Evolutionary conservation across 1,140 invertebrate species (phyloP), one percentile per base, ranked within the genome.

Genomic region (Acromyrmex heyeri): DNA sequence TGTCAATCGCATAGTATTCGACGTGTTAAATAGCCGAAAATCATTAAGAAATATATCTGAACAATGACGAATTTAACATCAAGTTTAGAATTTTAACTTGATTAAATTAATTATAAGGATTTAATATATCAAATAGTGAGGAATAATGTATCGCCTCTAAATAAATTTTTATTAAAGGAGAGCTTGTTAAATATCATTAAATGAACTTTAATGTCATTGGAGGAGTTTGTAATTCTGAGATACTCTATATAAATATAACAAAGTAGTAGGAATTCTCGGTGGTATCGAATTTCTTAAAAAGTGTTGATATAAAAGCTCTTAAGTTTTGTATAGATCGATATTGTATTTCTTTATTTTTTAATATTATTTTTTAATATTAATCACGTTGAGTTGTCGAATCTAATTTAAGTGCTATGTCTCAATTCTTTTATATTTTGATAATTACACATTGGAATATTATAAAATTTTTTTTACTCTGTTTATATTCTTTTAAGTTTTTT

Each of bases 321-420:
- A 5, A 18, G 53, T 50, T 64, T n/a, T 7, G 10, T 50, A 50
- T 53, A 50, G 14, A 34, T 79, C n/a, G 76, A 10, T 53, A 16
- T 78, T 50, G 62, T 6, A 18, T 48, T 78, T 77, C 14, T 34
- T 67, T 18, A 24, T 79, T 55, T 55, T 38, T 14, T 24, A 18
- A 27, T n/a, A 82, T 1, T 38, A 27, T 30, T 30, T 30, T 30
- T 30, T 30, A 18, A 27, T n/a, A 82, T 1, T 38, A 24, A 24
- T 24, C 24, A 30, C 14, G 48, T 14, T 18, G n/a, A 79, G 1
- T 5, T 24, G n/a, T 27, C 1, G 34, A 64, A 69, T 70, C 24
- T 59, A 44, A 48, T 34, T 59, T 24, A 24, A 50, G 2, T 14
- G n/a, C 27, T 7, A 14, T 21, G 18, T 59, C 4, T 53, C 7